Evolutionary conservation across 2,888 invertebrate genomes (phyloP).

Genomic region (Pyralis farinalis): DNA sequence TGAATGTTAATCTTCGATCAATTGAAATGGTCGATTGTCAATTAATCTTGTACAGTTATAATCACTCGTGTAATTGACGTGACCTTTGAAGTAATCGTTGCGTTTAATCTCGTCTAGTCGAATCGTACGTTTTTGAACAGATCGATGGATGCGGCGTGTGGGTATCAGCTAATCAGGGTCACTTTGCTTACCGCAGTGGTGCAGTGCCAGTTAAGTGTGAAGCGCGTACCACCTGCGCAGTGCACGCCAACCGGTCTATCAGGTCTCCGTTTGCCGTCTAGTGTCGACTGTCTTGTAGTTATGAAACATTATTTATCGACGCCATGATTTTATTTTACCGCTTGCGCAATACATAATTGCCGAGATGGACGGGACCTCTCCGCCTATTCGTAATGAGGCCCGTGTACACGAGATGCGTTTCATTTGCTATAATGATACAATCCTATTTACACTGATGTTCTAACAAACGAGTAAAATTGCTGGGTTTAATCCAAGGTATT

Average conservation of each 20-base stretch:
- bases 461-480: too few relatives aligned
- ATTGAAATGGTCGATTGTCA: not conserved
- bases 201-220: constrained; percentile 32
- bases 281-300: constrained; percentile 40
- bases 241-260: constrained; percentile 42
- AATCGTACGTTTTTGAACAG: constrained; percentile 23
- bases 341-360: constrained; percentile 60
- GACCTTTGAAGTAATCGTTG: constrained; percentile 6
- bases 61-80: constrained; percentile 5
- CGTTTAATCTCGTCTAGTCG: constrained; percentile 5
- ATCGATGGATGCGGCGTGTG: constrained; percentile 29
- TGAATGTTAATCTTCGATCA: constrained; percentile 5
- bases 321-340: constrained; percentile 55
- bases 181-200: constrained; percentile 23
- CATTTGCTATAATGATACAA: too few relatives aligned
- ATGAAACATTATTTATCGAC: constrained; percentile 61
- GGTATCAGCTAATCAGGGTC: constrained; percentile 49
- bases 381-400: constrained; percentile 21
- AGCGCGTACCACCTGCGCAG: constrained; percentile 50
- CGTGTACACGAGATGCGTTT: not conserved
- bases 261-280: constrained; percentile 44
- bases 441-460: too few relatives aligned
- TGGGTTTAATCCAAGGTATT: too few relatives aligned
- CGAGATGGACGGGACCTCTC: constrained; percentile 28
- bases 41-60: constrained; percentile 7